Evolutionary conservation across 2,888 invertebrate genomes (phyloP).

Genomic region (Lagria hirta): DNA sequence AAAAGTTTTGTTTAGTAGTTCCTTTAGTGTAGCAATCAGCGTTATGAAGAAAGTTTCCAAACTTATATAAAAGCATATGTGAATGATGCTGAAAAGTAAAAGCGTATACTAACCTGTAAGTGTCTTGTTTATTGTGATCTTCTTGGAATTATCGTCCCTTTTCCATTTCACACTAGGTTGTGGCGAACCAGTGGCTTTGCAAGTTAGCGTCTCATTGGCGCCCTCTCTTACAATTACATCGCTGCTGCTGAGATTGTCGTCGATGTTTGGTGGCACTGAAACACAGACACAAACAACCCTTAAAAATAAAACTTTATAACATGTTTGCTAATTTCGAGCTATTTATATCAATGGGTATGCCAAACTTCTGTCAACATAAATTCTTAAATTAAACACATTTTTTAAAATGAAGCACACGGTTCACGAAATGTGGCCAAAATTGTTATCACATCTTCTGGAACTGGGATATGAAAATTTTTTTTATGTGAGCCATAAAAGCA

Average conservation of each 20-base stretch:
- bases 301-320: no score
- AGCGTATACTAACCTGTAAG: conserved; percentile 62
- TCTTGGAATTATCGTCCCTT: conserved; percentile 83
- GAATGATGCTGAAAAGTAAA: conserved; percentile 24
- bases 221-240: conserved; percentile 90
- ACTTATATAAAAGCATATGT: conserved; percentile 27
- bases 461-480: no score
- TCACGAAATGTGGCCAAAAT: not conserved
- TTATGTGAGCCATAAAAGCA: no score
- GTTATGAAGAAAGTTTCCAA: conserved; percentile 18
- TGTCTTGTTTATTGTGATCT: conserved; percentile 84
- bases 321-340: not conserved
- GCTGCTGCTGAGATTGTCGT: conserved; percentile 86
- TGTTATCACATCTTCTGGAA: no score
- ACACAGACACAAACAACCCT: conserved; percentile 27
- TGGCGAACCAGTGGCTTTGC: conserved; percentile 87
- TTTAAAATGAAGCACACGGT: no score
- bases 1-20: no score
- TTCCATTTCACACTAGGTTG: conserved; percentile 89
- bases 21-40: no score
- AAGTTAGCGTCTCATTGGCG: conserved; percentile 84
- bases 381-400: no score
- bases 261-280: conserved; percentile 88
- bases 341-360: no score
- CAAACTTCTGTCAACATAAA: no score